phyloP scores from a whole-genome alignment of 2,797 vertebrate genomes.

The Enteromius afrohamiltoni region DNA sequence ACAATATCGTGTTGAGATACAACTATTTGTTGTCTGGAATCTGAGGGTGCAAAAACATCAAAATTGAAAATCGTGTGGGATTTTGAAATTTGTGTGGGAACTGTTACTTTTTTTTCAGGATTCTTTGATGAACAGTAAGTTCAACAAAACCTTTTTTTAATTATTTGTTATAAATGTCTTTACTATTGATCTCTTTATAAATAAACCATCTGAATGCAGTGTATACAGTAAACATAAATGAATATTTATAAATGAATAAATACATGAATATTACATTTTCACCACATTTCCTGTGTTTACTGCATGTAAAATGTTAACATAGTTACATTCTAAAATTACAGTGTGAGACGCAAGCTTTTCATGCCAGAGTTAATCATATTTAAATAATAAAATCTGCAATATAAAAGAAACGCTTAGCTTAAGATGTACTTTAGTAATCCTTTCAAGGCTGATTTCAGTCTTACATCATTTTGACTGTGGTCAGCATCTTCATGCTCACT shows the following conservation, averaged over 20 bases:
- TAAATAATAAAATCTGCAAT: neutral
- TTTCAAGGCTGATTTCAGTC: slow-evolving; percentile 12
- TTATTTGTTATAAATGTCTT: neutral
- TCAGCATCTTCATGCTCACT: slow-evolving; percentile 68
- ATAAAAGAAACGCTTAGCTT: slow-evolving; percentile 16
- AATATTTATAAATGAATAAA: neutral
- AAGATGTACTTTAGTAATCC: neutral
- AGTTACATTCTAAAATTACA: neutral
- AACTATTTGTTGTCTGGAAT: no score
- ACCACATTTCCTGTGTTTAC: neutral
- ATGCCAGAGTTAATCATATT: neutral
- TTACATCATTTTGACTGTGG: slow-evolving; percentile 61
- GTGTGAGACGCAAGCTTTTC: neutral
- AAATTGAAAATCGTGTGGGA: neutral
- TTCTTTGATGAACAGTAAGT: neutral
- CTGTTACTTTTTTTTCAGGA: neutral
- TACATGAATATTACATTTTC: neutral
- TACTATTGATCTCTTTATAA: neutral
- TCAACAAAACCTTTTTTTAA: neutral
- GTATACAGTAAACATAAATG: neutral
- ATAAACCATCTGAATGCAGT: neutral
- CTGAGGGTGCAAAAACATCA: no score
- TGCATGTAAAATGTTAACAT: neutral
- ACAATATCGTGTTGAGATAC: no score
- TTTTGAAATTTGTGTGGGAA: no score